Base-by-base conservation (phyloP, 2,888 invertebrate species). In the Drosophila lacicola region DNA sequence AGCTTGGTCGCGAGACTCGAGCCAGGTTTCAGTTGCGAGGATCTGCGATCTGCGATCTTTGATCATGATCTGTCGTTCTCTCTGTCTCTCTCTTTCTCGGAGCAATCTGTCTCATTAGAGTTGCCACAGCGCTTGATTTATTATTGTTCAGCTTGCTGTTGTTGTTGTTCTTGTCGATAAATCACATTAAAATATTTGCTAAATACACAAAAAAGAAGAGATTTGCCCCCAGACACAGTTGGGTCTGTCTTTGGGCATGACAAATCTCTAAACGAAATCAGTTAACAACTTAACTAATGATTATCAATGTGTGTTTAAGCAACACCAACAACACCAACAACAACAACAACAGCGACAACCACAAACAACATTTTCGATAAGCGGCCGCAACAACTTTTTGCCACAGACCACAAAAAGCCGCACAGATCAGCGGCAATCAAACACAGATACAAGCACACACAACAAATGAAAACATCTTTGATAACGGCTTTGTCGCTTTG, bases 201-300 rank as follows among this genome's bases (percentile, higher is more conserved):
- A 42, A 29, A 53, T 53, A 37, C 6, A 36, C 11, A 51, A 42
- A 50, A 70, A 44, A 50, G 45, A 50, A 34, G n/a, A 47, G 56
- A 54, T 41, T 21, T 56, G 34, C 29, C 25, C 29, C 25, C 49
- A 46, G 51, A 61, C 74, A 39, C 58, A 51, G 37, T 44, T 54
- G 37, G 47, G 41, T 49, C 47, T 78, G 74, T 54, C 54, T 63
- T 41, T 65, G 21, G 49, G 56, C 41, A 56, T 78, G 89, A 87
- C 88, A 86, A 86, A 86, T 86, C 86, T 86, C 76, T 80, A 87
- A 86, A 66, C 71, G 88, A 64, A 82, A 86, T 86, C 86, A 84
- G 86, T 89, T 89, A 86, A 86, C 86, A 88, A 88, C 89, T 89
- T 85, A 86, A 86, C 86, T 86, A 86, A 86, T 86, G 89, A 85